Evolutionary conservation across 2,797 vertebrate genomes (phyloP), one percentile per base, ranked within the genome.

Genomic region (Netta rufina): DNA sequence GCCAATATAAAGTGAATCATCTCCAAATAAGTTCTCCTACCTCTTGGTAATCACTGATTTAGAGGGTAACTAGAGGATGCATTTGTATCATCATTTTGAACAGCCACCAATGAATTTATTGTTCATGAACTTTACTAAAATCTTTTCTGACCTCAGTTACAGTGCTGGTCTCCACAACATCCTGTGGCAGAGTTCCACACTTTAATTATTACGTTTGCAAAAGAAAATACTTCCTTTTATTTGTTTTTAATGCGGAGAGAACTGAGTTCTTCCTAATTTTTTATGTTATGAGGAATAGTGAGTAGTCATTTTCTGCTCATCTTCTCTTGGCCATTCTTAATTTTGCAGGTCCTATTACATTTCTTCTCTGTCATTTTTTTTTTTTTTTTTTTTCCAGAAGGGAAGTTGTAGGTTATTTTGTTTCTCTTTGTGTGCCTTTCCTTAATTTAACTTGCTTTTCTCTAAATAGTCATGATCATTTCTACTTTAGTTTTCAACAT

Each of bases 291-390:
- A 90, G 86, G 90, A 95, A 76, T 32, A 79, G 4, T 4, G 38
- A 94, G 72, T 21, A 82, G 84, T 43, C 9, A 79, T 95, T 94
- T 95, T 95, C 77, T 89, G 71, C 64, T 93, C 64, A 43, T 95
- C 83, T 92, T 82, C 41, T 84, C 57, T 77, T 77, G 71, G 49
- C 65, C 84, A 75, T 89, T 92, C 88, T 64, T 79, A 57, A 57
- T 66, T 90, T 76, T 70, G 28, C 62, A 69, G 24, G 49, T 2
- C 3, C 17, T 79, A 24, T 73, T 89, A 24, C 62, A 82, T 88
- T 90, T 94, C 73, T 77, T 22, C 49, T 71, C 83, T 66, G n/a
- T 70, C 58, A 82, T 47, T 47, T 47, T 47, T 47, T 47, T 45
- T 47, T 45, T 45, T 45, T 47, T 49, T 90, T 49, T 90, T 86